Evolutionary conservation across 2,113 vertebrate genomes (phyloP), one percentile per base, ranked within the genome.

Genomic region (Microtus richardsoni): DNA sequence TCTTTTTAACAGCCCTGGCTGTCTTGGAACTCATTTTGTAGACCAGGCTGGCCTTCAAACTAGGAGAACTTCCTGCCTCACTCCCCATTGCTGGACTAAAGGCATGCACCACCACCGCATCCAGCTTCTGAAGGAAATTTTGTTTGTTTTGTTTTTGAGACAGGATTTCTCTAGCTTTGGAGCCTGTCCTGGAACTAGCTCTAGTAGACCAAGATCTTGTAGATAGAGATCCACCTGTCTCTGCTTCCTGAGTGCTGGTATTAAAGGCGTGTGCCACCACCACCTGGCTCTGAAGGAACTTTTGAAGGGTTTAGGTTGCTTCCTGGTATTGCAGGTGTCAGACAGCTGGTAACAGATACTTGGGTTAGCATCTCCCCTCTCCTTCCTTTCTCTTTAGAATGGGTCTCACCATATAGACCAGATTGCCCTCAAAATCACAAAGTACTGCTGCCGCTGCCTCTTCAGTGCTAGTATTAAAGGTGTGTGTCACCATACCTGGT

Each of bases 261-360:
- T 26, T 62, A 62, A 62, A 83, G 54, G 14, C 2, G 16, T 62
- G 22, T 14, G 6, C 36, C 54, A 28, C 58, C n/a, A 60, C 7
- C 2, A 17, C 7, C 79, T 16, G 22, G 22, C 39, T n/a, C 79
- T 60, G 36, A 60, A 52, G 77, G 41, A 49, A 28, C 26, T 77
- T 82, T 54, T 16, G 1, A 84, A 97, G 89, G 85, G 87, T 95
- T 75, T 60, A 96, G 96, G 88, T 93, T 97, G 93, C 87, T 97
- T 94, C 92, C 94, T 97, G 96, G 93, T 97, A 47, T 96, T 96
- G 95, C 80, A 95, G 68, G 68, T 89, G 79, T 96, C 88, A 96
- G 95, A 94, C 86, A 96, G 88, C 91, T 96, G 92, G 96, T 91
- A 91, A 89, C 91, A 98, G 95, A 41, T 88, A 52, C 24, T 54